Evolutionary conservation across 2,113 vertebrate species (phyloP).

Genomic region (Aptenodytes forsteri): DNA sequence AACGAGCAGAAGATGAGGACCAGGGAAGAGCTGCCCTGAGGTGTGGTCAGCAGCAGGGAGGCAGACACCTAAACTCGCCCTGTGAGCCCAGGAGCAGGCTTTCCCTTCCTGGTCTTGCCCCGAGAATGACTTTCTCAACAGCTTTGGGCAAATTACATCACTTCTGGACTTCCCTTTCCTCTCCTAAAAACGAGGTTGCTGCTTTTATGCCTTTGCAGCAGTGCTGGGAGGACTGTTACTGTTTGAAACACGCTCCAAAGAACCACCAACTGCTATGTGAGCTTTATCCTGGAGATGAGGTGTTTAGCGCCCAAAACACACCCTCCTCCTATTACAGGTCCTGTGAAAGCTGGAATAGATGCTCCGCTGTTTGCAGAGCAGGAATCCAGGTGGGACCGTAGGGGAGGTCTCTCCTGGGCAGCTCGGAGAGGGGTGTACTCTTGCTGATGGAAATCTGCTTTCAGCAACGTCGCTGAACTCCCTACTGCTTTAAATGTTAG

Average conservation of each 20-base stretch:
- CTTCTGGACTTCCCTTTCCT: neutral
- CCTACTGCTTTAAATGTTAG: neutral
- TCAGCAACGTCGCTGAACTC: fast-evolving
- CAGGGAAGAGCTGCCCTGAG: neutral
- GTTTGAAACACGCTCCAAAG: fast-evolving
- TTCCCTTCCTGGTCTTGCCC: neutral
- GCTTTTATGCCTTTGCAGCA: neutral
- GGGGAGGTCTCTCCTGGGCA: neutral
- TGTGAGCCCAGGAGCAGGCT: neutral
- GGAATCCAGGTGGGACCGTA: neutral
- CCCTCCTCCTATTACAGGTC: neutral
- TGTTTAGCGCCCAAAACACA: neutral
- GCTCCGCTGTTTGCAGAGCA: neutral
- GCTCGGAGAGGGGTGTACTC: fast-evolving
- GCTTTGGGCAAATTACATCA: neutral
- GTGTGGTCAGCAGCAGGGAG: neutral
- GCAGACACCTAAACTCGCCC: neutral
- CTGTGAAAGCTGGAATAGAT: neutral
- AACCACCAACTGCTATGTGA: neutral
- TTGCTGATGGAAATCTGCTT: neutral
- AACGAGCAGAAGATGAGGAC: neutral
- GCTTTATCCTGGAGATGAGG: neutral
- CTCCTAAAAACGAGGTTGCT: neutral
- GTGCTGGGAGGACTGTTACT: neutral
- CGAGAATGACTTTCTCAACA: neutral